phyloP scores from a whole-genome alignment of 2,113 vertebrate genomes.

The Myrmecobius fasciatus region DNA sequence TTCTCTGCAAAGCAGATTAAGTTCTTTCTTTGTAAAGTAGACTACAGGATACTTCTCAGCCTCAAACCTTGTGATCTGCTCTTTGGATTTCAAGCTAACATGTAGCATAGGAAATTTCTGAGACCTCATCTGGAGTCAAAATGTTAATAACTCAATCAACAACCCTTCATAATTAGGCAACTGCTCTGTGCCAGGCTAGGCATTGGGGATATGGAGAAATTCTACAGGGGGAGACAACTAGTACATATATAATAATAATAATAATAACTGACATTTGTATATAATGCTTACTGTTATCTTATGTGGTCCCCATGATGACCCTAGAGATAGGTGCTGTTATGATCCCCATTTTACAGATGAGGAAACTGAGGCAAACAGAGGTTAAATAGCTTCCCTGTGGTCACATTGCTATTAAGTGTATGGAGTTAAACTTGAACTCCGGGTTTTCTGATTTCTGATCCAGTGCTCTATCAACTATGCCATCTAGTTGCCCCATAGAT shows the following conservation, averaged over 20 bases:
- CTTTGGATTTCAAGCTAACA: not conserved
- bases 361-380: not conserved
- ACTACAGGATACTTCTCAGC: not conserved
- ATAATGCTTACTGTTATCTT: not conserved
- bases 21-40: too few species aligned
- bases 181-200: not conserved
- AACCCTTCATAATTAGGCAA: not conserved
- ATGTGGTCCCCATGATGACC: not conserved
- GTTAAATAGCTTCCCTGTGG: not conserved
- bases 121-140: not conserved
- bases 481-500: too few species aligned
- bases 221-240: not conserved
- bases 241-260: too few species aligned
- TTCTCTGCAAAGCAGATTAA: too few species aligned
- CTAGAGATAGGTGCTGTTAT: not conserved
- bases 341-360: not conserved
- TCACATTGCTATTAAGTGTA: not conserved
- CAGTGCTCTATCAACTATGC: not conserved
- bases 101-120: not conserved
- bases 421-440: not conserved
- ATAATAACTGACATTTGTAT: not conserved
- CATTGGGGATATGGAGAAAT: not conserved
- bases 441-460: not conserved
- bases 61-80: not conserved
- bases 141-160: not conserved